Conservation (phyloP, 2,888 invertebrate species). For the Ophion costatus region DNA sequence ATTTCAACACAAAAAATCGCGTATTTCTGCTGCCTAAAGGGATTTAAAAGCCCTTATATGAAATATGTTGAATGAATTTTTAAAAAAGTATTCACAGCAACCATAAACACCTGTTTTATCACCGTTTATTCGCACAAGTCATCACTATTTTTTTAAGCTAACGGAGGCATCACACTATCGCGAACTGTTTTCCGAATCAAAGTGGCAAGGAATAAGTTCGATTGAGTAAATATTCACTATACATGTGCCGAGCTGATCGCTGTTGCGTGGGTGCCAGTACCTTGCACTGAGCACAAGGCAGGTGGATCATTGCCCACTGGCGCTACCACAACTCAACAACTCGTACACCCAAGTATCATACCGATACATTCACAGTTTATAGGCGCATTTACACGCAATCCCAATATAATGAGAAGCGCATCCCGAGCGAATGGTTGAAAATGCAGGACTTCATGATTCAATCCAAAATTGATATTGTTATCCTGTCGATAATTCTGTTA, state of each 20-base stretch:
- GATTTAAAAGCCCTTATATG: too few species aligned
- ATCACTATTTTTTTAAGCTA: too few species aligned
- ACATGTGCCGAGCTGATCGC: constrained; percentile 56
- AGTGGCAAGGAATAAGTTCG: too few species aligned
- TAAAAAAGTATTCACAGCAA: too few species aligned
- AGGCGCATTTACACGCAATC: constrained; percentile 17
- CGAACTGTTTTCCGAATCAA: too few species aligned
- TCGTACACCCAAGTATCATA: constrained; percentile 7
- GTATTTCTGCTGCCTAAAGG: too few species aligned
- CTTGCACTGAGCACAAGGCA: constrained; percentile 73
- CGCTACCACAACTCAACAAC: constrained; percentile 72
- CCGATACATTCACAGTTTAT: constrained; percentile 9
- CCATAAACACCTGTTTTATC: too few species aligned
- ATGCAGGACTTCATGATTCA: neutral
- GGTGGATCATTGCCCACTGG: constrained; percentile 80
- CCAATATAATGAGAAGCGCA: constrained; percentile 2
- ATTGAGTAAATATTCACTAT: neutral
- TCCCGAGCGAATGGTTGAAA: neutral
- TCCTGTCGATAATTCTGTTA: neutral
- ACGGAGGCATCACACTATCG: too few species aligned
- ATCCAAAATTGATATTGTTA: neutral
- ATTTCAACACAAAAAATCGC: too few species aligned
- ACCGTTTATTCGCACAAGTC: too few species aligned
- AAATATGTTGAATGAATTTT: too few species aligned
- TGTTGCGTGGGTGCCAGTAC: constrained; percentile 71